Evolutionary conservation across 2,113 vertebrate genomes (phyloP), one percentile per base, ranked within the genome.

Genomic region (Australoheros scitulus): DNA sequence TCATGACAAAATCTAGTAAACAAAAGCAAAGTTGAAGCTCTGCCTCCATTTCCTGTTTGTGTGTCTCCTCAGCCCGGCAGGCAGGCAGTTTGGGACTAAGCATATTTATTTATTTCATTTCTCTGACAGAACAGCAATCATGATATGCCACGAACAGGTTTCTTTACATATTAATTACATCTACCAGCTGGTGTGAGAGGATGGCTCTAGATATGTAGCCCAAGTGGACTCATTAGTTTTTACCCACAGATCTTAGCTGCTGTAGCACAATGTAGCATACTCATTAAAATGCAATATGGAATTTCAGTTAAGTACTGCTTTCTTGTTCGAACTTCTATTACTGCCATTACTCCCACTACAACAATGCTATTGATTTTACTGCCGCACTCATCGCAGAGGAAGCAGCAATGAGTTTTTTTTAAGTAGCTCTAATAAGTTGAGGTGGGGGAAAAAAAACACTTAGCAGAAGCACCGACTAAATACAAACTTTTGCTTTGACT

Each of bases 101-200:
- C n/a, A 57, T 81, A n/a, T 82, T 80, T 92, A 38, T 87, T 70
- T 81, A 57, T 80, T 76, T 58, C 9, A 20, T 72, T 72, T 61
- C 58, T 77, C 75, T 64, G 84, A 89, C 81, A 86, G 85, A 60
- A 64, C 57, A 24, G 80, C 7, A 64, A 92, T 87, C 76, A 88
- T 87, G 84, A 86, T 90, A 87, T 85, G 82, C 78, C 79, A 87
- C 24, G 75, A 93, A 90, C 87, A 94, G 89, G 80, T 94, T 94
- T 93, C 90, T 91, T 90, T 93, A 92, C 90, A 91, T 95, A 91
- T 94, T 92, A 93, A 93, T 93, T 92, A 87, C 78, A 79, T 85
- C 88, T 68, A 82, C 86, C 94, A 94, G 90, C 92, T 94, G 91
- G 81, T 80, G 80, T 29, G 38, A 79, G 70, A 85, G 78, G 60